Percentiles rank a stretch among this genome's conserved stretches.
Evolutionary conservation across 1,140 invertebrate genomes (phyloP).

Genomic region (Macrocentrus cingulum): DNA sequence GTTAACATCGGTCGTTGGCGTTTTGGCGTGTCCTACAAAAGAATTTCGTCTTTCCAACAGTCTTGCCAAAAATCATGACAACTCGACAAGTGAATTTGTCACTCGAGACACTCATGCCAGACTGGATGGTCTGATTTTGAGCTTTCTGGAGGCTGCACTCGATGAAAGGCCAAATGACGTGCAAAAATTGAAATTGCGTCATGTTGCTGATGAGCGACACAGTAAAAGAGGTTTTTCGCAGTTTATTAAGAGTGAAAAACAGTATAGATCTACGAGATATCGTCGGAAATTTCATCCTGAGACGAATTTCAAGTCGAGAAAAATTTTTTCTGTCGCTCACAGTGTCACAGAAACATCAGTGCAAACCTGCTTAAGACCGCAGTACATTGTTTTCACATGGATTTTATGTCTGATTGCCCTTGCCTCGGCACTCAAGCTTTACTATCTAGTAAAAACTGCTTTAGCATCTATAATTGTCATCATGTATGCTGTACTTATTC

Average conservation of each 20-base stretch:
- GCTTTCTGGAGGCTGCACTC: slow-evolving; percentile 44
- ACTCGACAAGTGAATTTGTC: neutral
- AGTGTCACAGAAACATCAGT: neutral
- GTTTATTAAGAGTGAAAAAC: slow-evolving; percentile 39
- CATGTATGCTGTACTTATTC: slow-evolving; percentile 71
- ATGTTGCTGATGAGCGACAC: slow-evolving; percentile 26
- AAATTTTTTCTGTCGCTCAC: slow-evolving; percentile 34
- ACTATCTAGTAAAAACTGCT: slow-evolving; percentile 86
- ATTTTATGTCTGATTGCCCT: slow-evolving; percentile 87
- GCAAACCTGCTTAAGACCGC: slow-evolving; percentile 66
- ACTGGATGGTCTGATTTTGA: slow-evolving; percentile 44
- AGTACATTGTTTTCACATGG: slow-evolving; percentile 93
- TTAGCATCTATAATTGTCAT: slow-evolving; percentile 76
- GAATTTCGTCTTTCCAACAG: neutral
- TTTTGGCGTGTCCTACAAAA: slow-evolving; percentile 42
- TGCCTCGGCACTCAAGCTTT: slow-evolving; percentile 89
- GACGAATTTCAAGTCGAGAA: slow-evolving; percentile 28
- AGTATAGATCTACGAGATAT: slow-evolving; percentile 33
- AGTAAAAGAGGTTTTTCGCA: slow-evolving; percentile 39
- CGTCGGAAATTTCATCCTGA: slow-evolving; percentile 31
- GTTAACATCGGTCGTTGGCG: slow-evolving; percentile 51
- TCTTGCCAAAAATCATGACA: slow-evolving; percentile 14
- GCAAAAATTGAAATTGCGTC: slow-evolving; percentile 29
- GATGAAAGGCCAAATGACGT: slow-evolving; percentile 23
- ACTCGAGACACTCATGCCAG: neutral